Evolutionary conservation across 2,797 vertebrate species (phyloP).

Genomic region (Centroberyx gerrardi): DNA sequence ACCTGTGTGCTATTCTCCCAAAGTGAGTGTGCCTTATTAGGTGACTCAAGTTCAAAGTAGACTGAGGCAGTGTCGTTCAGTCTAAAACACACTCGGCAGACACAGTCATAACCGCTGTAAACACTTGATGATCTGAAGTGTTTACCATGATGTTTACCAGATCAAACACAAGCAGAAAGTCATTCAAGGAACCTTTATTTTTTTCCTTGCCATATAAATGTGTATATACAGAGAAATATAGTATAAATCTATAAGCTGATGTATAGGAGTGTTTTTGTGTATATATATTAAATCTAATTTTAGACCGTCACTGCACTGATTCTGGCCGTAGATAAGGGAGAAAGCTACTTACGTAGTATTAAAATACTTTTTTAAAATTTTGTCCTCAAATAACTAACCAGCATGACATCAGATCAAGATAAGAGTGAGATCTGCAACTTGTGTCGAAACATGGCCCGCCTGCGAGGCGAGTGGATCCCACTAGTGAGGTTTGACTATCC

Average conservation of each 20-base stretch:
- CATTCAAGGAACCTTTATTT: conserved; percentile 49
- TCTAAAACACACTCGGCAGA: conserved; percentile 18
- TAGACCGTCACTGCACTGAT: conserved; percentile 73
- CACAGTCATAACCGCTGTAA: conserved; percentile 39
- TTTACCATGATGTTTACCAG: conserved; percentile 58
- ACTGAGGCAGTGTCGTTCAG: conserved; percentile 1
- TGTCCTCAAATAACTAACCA: conserved; percentile 61
- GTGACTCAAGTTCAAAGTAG: conserved; percentile 54
- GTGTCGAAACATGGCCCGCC: too few relatives aligned
- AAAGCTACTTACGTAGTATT: conserved; percentile 40
- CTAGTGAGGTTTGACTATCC: conserved; percentile 22
- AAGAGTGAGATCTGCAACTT: too few relatives aligned
- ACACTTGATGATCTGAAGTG: conserved; percentile 10
- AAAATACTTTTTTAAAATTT: conserved; percentile 27
- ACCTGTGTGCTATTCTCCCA: conserved; percentile 42
- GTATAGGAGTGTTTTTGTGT: conserved; percentile 67
- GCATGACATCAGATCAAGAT: conserved; percentile 57
- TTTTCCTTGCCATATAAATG: conserved; percentile 68
- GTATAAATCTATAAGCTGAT: conserved; percentile 72
- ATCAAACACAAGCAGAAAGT: conserved; percentile 50
- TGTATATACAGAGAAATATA: conserved; percentile 78
- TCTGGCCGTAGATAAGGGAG: conserved; percentile 51
- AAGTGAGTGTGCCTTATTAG: conserved; percentile 74
- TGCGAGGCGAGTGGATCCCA: conserved; percentile 20
- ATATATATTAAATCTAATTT: conserved; percentile 65